A percentile compares a stretch with the other conserved stretches of the same genome.
Evolutionary conservation across 2,888 invertebrate genomes (phyloP).

Genomic region (Spodoptera littoralis): DNA sequence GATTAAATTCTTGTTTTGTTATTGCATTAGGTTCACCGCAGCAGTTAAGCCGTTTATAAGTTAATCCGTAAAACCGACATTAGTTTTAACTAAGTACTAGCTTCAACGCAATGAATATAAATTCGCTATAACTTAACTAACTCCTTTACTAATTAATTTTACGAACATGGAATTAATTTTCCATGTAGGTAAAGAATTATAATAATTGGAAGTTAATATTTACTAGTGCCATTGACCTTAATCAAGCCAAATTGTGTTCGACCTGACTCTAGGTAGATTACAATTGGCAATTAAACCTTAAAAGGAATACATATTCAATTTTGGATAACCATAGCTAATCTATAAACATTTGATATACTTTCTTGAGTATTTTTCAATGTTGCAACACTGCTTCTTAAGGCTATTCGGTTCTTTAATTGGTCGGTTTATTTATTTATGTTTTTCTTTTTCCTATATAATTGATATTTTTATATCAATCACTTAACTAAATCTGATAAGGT

Average conservation of each 20-base stretch:
- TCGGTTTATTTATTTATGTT: slow-evolving; percentile 22
- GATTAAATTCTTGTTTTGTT: slow-evolving; percentile 25
- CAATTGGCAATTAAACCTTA: slow-evolving; percentile 58
- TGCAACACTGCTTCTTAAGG: slow-evolving; percentile 25
- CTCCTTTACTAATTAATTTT: background rate
- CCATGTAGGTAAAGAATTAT: slow-evolving; percentile 50
- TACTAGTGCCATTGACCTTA: slow-evolving; percentile 66
- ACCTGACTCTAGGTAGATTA: slow-evolving; percentile 40
- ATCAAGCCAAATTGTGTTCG: slow-evolving; percentile 57
- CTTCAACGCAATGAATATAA: no score
- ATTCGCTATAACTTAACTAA: no score
- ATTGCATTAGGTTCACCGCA: background rate
- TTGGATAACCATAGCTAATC: slow-evolving; percentile 65
- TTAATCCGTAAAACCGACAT: slow-evolving; percentile 1
- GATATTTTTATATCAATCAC: slow-evolving; percentile 12
- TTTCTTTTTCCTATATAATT: slow-evolving; percentile 22
- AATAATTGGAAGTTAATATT: slow-evolving; percentile 54
- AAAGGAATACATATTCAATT: slow-evolving; percentile 63
- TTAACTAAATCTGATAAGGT: slow-evolving; percentile 14
- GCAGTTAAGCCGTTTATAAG: slow-evolving; percentile 5
- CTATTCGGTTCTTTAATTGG: slow-evolving; percentile 39
- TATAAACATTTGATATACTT: slow-evolving; percentile 61
- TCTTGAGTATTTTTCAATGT: slow-evolving; percentile 36
- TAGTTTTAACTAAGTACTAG: no score
- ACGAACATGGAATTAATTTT: slow-evolving; percentile 38